A percentile compares a stretch with the other conserved stretches of the same genome.
phyloP scores from a whole-genome alignment of 1,140 invertebrate species.

The Leptinotarsa texana region DNA sequence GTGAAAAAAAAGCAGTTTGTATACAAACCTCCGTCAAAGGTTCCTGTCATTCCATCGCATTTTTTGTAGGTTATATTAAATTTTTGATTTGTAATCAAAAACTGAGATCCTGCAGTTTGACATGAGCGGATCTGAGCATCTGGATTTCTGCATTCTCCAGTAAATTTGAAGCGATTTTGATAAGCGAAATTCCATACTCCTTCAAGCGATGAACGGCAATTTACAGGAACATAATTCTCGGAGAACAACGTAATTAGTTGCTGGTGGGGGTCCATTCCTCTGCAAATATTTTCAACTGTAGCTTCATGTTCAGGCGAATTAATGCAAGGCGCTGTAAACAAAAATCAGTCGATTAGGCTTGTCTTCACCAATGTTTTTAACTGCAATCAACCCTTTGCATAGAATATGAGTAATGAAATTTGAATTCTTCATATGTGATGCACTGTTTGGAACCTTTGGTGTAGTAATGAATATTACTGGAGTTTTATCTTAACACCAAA shows the following conservation, averaged over 20 bases:
- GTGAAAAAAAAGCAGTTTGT: too few relatives aligned
- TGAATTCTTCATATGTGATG: too few relatives aligned
- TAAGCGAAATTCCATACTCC: slow-evolving; percentile 95
- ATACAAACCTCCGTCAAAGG: slow-evolving; percentile 78
- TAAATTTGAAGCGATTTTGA: slow-evolving; percentile 88
- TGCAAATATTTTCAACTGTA: slow-evolving; percentile 77
- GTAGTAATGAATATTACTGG: too few relatives aligned
- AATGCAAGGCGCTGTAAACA: slow-evolving; percentile 71
- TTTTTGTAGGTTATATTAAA: slow-evolving; percentile 93
- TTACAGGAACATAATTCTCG: slow-evolving; percentile 88
- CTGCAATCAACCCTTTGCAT: neutral
- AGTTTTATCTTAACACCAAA: too few relatives aligned
- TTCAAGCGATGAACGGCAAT: slow-evolving; percentile 90
- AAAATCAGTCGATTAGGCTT: neutral
- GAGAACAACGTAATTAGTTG: slow-evolving; percentile 85
- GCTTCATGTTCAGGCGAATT: slow-evolving; percentile 69
- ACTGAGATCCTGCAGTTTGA: slow-evolving; percentile 93
- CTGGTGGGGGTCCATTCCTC: slow-evolving; percentile 73
- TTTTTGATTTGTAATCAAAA: slow-evolving; percentile 95
- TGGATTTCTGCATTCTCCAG: slow-evolving; percentile 84
- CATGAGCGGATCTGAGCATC: slow-evolving; percentile 91
- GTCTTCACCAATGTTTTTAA: neutral
- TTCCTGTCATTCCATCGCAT: slow-evolving; percentile 82
- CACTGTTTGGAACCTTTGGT: too few relatives aligned
- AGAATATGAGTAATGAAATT: neutral